Base-by-base conservation (phyloP, 1,140 invertebrate species). In the Apolygus lucorum region DNA sequence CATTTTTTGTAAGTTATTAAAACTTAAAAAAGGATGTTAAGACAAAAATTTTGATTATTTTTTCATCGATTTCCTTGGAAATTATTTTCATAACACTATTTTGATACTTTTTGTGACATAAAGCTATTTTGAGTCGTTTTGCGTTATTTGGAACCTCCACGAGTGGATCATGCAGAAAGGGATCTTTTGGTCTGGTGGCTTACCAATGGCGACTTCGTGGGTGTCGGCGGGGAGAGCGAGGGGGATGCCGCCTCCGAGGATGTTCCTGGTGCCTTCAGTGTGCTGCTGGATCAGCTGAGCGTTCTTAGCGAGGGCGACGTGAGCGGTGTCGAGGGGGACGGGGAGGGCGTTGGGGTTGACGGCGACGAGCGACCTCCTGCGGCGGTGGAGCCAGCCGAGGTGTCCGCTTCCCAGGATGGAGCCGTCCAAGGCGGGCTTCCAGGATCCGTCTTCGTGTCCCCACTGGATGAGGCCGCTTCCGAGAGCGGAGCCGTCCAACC, bases 211-310 rank as follows among this genome's bases (percentile, higher is more conserved):
- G 14, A 82, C 82, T 77, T 82, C 82, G 68, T 81, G 82, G 0
- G 82, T 83, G 70, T 83, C 82, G 67, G 81, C 78, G 2, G 81
- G 80, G 42, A 66, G 78, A 2, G 80, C 81, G 34, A 81, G 79
- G 4, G 71, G 68, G 63, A 72, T 66, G 27, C 49, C 68, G 26
- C 25, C 62, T 68, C 77, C 59, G 52, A 54, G 26, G 29, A 66
- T 66, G 64, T 66, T 66, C 28, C 64, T 66, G 4, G 64, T 66
- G n/a, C 64, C 64, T 66, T 66, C 64, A n/a, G 64, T 66, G 63
- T 24, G 28, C 34, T 66, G 64, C n/a, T 66, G 64, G 28, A 66
- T 26, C 27, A 66, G 24, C 34, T 66, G 64, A 66, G 64, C 64
- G 64, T 66, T 66, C 34, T 66, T 66, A 28, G 64, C 64, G 26